Evolutionary conservation across 2,797 vertebrate genomes (phyloP).

Genomic region (Catharus ustulatus): DNA sequence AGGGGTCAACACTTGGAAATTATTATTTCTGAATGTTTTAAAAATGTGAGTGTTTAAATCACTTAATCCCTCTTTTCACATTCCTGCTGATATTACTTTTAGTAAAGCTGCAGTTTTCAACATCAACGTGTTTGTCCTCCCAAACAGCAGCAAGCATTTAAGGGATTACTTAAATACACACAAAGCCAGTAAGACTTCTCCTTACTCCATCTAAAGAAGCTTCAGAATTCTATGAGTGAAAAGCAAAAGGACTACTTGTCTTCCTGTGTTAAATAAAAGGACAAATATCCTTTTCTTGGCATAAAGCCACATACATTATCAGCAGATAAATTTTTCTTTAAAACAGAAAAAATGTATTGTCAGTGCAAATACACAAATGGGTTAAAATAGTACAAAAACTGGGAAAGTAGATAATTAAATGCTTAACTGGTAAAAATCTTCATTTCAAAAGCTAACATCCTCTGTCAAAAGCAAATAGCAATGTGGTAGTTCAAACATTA

Average conservation of each 20-base stretch:
- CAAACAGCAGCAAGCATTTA: neutral
- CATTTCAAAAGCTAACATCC: constrained; percentile 15
- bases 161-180: neutral
- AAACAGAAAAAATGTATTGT: neutral
- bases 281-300: neutral
- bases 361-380: neutral
- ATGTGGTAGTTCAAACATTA: constrained; percentile 22
- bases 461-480: constrained; percentile 14
- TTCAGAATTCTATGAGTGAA: neutral
- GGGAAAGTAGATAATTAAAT: constrained; percentile 45
- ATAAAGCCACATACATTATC: neutral
- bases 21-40: neutral
- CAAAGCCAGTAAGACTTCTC: neutral
- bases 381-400: constrained; percentile 22
- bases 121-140: neutral
- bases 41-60: neutral
- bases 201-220: neutral
- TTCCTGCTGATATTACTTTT: neutral
- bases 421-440: constrained; percentile 51
- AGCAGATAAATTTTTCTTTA: neutral
- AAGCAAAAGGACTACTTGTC: neutral
- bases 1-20: neutral
- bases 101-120: neutral
- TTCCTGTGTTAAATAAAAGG: neutral
- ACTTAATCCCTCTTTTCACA: neutral